Evolutionary conservation across 2,113 vertebrate genomes (phyloP).

Genomic region (Phylloscopus whistleri): DNA sequence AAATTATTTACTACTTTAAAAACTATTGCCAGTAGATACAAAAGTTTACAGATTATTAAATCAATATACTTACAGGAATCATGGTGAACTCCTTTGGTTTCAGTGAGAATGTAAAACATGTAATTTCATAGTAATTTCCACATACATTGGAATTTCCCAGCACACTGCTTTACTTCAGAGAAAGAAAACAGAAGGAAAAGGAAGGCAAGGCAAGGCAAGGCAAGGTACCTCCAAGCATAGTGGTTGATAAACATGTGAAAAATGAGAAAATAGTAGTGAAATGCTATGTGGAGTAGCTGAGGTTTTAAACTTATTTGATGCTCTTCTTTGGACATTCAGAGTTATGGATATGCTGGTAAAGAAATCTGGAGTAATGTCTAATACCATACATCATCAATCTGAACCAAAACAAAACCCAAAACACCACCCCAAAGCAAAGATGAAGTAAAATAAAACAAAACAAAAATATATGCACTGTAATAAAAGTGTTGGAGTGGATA

Average conservation of each 20-base stretch:
- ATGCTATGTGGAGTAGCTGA: neutral
- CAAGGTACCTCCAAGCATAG: neutral
- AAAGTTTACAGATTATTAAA: neutral
- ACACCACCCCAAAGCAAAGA: neutral
- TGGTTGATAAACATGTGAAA: neutral
- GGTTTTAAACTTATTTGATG: neutral
- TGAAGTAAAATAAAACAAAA: neutral
- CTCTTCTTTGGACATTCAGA: neutral
- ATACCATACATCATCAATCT: neutral
- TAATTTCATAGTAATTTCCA: neutral
- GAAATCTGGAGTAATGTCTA: neutral
- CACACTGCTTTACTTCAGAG: neutral
- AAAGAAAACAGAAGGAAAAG: neutral
- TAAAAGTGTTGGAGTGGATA: neutral
- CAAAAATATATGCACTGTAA: neutral
- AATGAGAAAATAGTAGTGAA: neutral
- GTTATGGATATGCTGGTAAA: neutral
- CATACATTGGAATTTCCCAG: neutral
- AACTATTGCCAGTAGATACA: neutral
- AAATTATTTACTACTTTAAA: neutral
- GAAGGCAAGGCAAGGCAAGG: neutral
- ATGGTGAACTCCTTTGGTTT: neutral
- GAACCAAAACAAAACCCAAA: neutral
- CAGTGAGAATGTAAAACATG: neutral
- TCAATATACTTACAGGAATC: neutral